phyloP scores from a whole-genome alignment of 2,113 vertebrate genomes.

The Ailurus styani region DNA sequence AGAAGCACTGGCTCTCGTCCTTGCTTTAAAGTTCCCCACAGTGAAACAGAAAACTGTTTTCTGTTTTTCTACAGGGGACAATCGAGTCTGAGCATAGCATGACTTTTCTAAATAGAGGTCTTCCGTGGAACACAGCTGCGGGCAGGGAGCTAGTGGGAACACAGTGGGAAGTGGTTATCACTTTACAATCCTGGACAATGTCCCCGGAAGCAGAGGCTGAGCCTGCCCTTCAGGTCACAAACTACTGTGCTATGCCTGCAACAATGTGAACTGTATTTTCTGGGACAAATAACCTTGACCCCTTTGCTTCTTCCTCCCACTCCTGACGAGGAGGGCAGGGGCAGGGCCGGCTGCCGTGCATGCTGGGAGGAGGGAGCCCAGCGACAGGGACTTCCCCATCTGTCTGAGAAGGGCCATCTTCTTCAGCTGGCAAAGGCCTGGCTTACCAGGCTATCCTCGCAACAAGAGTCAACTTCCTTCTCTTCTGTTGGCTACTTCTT shows the following conservation, averaged over 20 bases:
- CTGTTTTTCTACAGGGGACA: not conserved
- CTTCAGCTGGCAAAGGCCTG: not conserved
- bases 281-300: not conserved
- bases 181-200: not conserved
- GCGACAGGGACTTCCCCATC: not conserved
- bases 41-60: not conserved
- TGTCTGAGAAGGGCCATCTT: not conserved
- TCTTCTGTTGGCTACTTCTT: not conserved
- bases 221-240: not conserved
- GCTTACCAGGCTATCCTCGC: not conserved
- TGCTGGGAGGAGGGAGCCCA: accelerated
- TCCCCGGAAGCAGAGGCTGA: not conserved
- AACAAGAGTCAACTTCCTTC: not conserved
- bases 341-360: accelerated
- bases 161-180: not conserved
- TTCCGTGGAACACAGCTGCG: not conserved
- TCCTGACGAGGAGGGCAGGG: no score
- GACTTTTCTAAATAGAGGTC: not conserved
- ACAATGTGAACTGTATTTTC: not conserved
- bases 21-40: not conserved
- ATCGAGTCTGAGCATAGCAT: accelerated
- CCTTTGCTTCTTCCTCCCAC: not conserved
- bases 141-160: accelerated
- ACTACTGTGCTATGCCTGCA: not conserved
- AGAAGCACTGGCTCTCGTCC: not conserved